Evolutionary conservation across 2,888 invertebrate species (phyloP), one percentile per base, ranked within the genome.

Genomic region (Apocheima hispidaria): DNA sequence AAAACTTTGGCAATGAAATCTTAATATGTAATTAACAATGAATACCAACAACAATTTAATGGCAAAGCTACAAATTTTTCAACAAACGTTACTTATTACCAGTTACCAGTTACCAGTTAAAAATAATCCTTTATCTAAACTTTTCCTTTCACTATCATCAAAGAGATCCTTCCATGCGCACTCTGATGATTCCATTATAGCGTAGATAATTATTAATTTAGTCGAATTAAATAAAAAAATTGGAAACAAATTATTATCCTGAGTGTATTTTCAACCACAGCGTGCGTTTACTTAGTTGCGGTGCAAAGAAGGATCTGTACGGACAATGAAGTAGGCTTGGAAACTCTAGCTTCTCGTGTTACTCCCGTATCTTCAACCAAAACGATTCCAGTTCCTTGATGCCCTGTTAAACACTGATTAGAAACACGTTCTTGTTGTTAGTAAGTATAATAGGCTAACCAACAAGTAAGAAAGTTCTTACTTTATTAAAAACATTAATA

Each of bases 151-250:
- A 33, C 74, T 63, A 36, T 81, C 72, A 65, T 71, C 72, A 67
- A 86, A 87, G 40, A 83, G 52, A 26, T 76, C 67, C 26, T 63
- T 69, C 88, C 87, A 87, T 55, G 65, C 63, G 67, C 86, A 87
- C 48, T 65, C 49, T 30, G 20, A 21, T 28, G 18, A 28, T 21
- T 26, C 43, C 67, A 67, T 69, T 23, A 35, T 46, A 18, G 12
- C 14, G 12, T 30, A 14, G n/a, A 30, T 44, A 9, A 40, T 20
- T 36, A 16, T 21, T 44, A 9, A 40, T 20, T 36, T 7, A 10
- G 4, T 10, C 16, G 16, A 18, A 16, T 38, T 14, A 16, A 9
- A 0, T 38, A 6, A n/a, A 5, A 16, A 38, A 6, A 18, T 16
- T 10, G n/a, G n/a, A n/a, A n/a, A n/a, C n/a, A n/a, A n/a, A n/a